phyloP scores from a whole-genome alignment of 2,797 vertebrate genomes.

The Hoplostethus atlanticus region DNA sequence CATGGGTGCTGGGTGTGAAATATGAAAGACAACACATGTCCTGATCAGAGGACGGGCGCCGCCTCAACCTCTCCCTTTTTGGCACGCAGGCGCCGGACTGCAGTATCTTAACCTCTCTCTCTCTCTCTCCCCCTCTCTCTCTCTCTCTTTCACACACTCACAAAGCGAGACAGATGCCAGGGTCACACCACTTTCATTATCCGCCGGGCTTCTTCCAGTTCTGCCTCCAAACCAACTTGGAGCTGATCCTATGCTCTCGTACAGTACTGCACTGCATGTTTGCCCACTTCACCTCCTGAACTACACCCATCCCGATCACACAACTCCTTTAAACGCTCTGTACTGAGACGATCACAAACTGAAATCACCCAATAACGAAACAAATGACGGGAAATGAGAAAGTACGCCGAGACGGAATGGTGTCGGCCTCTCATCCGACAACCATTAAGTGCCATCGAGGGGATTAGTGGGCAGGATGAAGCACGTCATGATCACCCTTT shows the following conservation, averaged over 20 bases:
- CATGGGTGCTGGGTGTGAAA: slow-evolving; percentile 46
- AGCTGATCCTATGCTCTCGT: slow-evolving; percentile 12
- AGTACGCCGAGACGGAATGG: slow-evolving; percentile 9
- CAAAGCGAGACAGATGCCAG: slow-evolving; percentile 20
- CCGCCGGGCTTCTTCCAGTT: slow-evolving; percentile 40
- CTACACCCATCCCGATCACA: not conserved
- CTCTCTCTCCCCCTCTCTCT: not conserved
- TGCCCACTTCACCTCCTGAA: not conserved
- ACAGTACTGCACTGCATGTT: not conserved
- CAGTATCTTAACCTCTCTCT: slow-evolving; percentile 11
- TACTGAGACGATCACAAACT: slow-evolving; percentile 46
- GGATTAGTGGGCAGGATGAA: slow-evolving; percentile 55
- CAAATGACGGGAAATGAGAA: slow-evolving; percentile 36
- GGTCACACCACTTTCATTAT: slow-evolving; percentile 57
- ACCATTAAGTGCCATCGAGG: slow-evolving; percentile 57
- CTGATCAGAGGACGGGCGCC: slow-evolving; percentile 54
- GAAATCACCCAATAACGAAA: slow-evolving; percentile 40
- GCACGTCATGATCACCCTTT: slow-evolving; percentile 65
- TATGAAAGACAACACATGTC: slow-evolving; percentile 69
- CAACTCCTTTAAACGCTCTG: not conserved
- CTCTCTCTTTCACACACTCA: not conserved
- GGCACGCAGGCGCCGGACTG: slow-evolving; percentile 52
- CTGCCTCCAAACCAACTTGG: slow-evolving; percentile 32
- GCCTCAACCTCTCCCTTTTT: slow-evolving; percentile 34
- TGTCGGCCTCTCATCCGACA: slow-evolving; percentile 54